Base-by-base conservation (phyloP, 2,113 vertebrate species). In the Cebidichthys violaceus region DNA sequence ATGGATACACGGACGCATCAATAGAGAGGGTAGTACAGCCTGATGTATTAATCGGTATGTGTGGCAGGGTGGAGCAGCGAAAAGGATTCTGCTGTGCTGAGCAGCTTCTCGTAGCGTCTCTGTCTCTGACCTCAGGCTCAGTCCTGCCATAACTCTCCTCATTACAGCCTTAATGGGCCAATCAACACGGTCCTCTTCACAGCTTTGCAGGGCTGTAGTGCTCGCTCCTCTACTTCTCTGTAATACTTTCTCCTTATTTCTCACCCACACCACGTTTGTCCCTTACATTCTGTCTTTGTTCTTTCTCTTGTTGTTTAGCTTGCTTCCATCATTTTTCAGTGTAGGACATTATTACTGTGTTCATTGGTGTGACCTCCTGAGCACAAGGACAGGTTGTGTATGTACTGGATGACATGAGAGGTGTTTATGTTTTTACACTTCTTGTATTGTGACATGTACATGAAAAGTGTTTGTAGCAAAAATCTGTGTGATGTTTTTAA, bases 91-190 rank as follows among this genome's bases (percentile, higher is more conserved):
- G 75, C 82, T 79, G 69, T 41, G 59, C 52, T 75, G 82, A 87
- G 72, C 69, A 88, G 52, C 81, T 50, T 77, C 52, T 64, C 11
- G 10, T 24, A 47, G 57, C 70, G 50, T 57, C 31, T 76, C 71
- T 62, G 29, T 67, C 47, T 86, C 78, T 79, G 78, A 90, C 81
- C 82, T 79, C 68, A 33, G 75, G 59, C 85, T 59, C 76, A 14
- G 11, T 71, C 70, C 75, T 78, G 74, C 69, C 60, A 90, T 88
- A 87, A 93, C 82, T 83, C 82, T 83, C 37, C 65, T 88, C 77
- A 89, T 89, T 92, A 84, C 20, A 61, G 74, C 57, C 54, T 75
- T 90, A 93, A 91, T 89, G 85, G 80, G 22, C 83, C 78, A 75
- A 81, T 87, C 88, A 89, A 67, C 82, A 65, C 7, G n/a, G 15